Percentiles rank a stretch among this genome's conserved stretches.
phyloP scores from a whole-genome alignment of 1,140 invertebrate genomes.

The Drosophila leontia region DNA sequence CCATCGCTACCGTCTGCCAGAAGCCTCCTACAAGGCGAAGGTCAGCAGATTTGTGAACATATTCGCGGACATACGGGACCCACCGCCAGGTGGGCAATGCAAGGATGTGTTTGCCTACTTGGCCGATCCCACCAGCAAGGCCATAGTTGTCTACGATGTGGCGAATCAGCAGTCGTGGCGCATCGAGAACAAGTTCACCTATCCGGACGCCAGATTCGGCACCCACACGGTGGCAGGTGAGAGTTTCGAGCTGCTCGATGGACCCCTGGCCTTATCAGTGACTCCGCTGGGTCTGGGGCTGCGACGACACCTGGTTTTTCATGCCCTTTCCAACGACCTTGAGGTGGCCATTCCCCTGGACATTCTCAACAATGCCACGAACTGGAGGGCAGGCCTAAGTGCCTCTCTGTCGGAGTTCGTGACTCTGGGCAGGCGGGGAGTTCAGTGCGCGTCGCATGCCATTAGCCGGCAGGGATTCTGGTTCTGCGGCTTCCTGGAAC shows the following conservation, averaged over 20 bases:
- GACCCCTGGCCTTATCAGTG: conserved; percentile 45
- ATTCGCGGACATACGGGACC: conserved; percentile 62
- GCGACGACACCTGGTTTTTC: conserved; percentile 54
- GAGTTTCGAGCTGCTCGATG: conserved; percentile 86
- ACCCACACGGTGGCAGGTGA: conserved; percentile 89
- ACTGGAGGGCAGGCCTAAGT: conserved; percentile 46
- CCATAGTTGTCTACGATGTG: conserved; percentile 89
- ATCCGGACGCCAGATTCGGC: conserved; percentile 89
- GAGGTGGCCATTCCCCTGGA: conserved; percentile 69
- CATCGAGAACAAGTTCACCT: conserved; percentile 89
- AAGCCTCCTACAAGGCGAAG: conserved; percentile 73
- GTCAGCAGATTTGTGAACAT: conserved; percentile 86
- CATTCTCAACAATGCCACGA: conserved; percentile 54
- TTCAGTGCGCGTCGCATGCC: conserved; percentile 57
- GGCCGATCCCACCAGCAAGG: conserved; percentile 89
- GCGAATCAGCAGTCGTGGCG: conserved; percentile 87
- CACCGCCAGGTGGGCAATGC: conserved; percentile 85
- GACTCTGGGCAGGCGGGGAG: conserved; percentile 52
- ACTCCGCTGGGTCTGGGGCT: conserved; percentile 46
- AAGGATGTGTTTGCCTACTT: conserved; percentile 89
- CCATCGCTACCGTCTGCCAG: conserved; percentile 86
- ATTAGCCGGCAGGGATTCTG: conserved; percentile 49
- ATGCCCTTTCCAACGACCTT: conserved; percentile 62
- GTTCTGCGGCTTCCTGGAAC: conserved; percentile 62
- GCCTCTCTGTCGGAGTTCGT: conserved; percentile 56